phyloP scores from a whole-genome alignment of 2,113 vertebrate species.

The Podocnemis expansa region DNA sequence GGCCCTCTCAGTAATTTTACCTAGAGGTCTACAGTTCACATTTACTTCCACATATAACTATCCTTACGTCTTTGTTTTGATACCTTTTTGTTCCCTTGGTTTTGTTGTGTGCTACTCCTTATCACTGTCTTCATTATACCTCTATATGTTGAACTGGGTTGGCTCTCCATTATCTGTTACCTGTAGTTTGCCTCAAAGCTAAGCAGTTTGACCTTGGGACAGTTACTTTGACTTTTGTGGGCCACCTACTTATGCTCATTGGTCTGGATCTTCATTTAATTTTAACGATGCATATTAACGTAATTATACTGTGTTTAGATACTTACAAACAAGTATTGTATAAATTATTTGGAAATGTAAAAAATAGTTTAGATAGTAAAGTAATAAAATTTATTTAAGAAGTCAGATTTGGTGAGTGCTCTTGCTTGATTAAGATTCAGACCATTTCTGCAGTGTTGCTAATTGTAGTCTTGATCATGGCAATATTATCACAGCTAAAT shows the following conservation, averaged over 20 bases:
- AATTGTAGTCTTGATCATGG: neutral
- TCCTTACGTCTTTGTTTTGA: neutral
- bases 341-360: neutral
- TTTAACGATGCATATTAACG: neutral
- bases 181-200: neutral
- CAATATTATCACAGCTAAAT: neutral
- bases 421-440: neutral
- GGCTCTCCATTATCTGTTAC: neutral
- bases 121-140: neutral
- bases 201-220: neutral
- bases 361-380: neutral
- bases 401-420: neutral
- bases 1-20: neutral
- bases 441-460: neutral
- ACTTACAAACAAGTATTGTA: neutral
- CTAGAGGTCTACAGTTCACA: neutral
- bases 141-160: neutral
- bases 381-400: neutral
- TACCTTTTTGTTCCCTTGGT: neutral
- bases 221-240: neutral
- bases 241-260: neutral
- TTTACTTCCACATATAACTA: neutral
- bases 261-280: neutral
- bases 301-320: neutral
- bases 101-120: neutral